Conservation (phyloP, 2,113 vertebrate species). For the Cyprinodon tularosa region DNA sequence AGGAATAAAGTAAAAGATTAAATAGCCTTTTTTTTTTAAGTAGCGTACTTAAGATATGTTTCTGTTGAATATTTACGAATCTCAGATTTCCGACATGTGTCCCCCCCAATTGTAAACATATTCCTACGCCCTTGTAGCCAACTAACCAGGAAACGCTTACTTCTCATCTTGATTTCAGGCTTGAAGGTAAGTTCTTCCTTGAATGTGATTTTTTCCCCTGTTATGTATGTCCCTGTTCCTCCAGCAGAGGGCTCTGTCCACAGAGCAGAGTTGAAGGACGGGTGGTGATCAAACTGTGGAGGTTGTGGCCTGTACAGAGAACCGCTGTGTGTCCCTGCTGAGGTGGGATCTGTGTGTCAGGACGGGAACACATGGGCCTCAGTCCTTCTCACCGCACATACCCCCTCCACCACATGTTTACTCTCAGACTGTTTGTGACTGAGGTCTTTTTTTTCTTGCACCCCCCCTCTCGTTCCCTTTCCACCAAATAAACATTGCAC, state of each 20-base stretch:
- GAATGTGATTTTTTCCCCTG: not conserved
- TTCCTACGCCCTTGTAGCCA: too few species aligned
- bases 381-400: constrained; percentile 61
- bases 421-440: constrained; percentile 76
- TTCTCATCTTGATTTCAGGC: too few species aligned
- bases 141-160: too few species aligned
- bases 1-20: too few species aligned
- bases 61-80: too few species aligned
- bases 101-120: too few species aligned
- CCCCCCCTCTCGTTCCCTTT: constrained; percentile 47
- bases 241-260: constrained; percentile 56
- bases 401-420: constrained; percentile 73
- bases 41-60: too few species aligned
- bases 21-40: too few species aligned
- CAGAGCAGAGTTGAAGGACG: constrained; percentile 1
- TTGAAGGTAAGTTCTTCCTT: not conserved
- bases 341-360: constrained; percentile 69
- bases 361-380: constrained; percentile 76
- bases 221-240: not conserved
- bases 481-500: constrained; percentile 81
- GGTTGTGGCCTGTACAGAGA: constrained; percentile 70
- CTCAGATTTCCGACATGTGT: too few species aligned
- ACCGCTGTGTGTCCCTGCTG: constrained; percentile 61
- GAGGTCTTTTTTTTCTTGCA: constrained; percentile 67
- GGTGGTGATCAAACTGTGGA: constrained; percentile 54